Percentiles rank a stretch among this genome's conserved stretches.
These are phyloP conservation scores for Sinhomidia bicolor DNA, from an alignment of 2,888 invertebrate species.

Conservation along the genomic window DNA sequence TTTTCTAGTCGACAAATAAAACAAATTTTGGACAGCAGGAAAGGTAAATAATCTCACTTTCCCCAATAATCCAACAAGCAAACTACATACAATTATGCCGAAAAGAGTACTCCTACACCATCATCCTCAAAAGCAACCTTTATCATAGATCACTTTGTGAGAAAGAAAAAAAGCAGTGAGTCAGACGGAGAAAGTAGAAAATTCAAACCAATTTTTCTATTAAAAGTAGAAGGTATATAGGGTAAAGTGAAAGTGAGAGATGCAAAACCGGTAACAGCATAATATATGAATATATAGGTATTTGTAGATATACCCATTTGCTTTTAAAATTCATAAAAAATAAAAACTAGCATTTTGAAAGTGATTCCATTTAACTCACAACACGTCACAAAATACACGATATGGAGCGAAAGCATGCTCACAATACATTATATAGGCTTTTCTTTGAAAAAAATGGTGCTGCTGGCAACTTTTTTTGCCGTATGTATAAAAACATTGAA, in stretches of 20 bases:
- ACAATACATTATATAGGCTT: background rate
- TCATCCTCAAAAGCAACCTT: background rate
- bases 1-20: no score
- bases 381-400: background rate
- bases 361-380: background rate
- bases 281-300: no score
- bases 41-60: background rate
- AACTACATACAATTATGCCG: background rate
- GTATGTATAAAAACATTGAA: no score
- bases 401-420: conserved; percentile 22
- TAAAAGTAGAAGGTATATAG: background rate
- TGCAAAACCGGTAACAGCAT: background rate
- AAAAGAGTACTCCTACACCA: background rate
- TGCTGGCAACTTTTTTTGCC: background rate
- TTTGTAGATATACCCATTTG: background rate
- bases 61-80: background rate
- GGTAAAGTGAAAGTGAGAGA: background rate
- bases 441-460: no score
- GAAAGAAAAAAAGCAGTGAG: conserved; percentile 22
- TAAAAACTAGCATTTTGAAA: background rate
- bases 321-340: background rate
- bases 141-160: background rate
- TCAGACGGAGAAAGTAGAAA: background rate
- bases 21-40: no score
- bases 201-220: background rate